Evolutionary conservation across 2,888 invertebrate species (phyloP), one percentile per base, ranked within the genome.

Genomic region (Sphaerophoria rueppellii): DNA sequence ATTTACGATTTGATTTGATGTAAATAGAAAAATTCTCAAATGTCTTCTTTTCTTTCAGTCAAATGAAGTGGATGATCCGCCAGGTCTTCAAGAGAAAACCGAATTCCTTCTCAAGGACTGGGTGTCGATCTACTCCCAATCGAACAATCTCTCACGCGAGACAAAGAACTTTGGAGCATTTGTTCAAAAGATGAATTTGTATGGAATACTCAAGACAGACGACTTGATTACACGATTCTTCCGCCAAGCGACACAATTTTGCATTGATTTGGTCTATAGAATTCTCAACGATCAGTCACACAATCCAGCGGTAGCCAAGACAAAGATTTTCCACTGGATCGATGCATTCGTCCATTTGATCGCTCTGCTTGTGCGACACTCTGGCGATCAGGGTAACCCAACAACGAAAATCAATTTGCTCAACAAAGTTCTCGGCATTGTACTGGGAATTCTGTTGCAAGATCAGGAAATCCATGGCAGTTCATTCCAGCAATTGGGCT

Each of bases 221-320:
- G 99, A 99, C 90, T 94, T 98, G 89, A 98, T 99, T 86, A 98
- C 98, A 0, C 93, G 99, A 77, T 99, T 99, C 93, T 99, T 99
- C 93, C 95, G 99, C 55, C 95, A 99, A 82, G 98, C 98, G 74
- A 98, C 98, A 0, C 98, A 99, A 91, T 96, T 98, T 94, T 99
- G 99, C 91, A 96, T 99, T 2, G 98, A 99, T 91, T 95, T 97
- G 77, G 98, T 98, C 48, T 98, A 98, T 91, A 95, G 98, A 78
- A 95, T 95, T 70, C 92, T 98, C 9, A 93, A 94, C 6, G 98
- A 98, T 87, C 95, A 95, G 48, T 93, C 94, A 55, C 92, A 94
- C 81, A 94, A 94, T 52, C 93, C 94, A 0, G 94, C 94, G 0
- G 92, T 95, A 52, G 94, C 96, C 0, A 94, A 98, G 87, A 96